These are phyloP conservation scores for Tapirus indicus DNA, from an alignment of 2,797 vertebrate genomes.

Conservation along the genomic window DNA sequence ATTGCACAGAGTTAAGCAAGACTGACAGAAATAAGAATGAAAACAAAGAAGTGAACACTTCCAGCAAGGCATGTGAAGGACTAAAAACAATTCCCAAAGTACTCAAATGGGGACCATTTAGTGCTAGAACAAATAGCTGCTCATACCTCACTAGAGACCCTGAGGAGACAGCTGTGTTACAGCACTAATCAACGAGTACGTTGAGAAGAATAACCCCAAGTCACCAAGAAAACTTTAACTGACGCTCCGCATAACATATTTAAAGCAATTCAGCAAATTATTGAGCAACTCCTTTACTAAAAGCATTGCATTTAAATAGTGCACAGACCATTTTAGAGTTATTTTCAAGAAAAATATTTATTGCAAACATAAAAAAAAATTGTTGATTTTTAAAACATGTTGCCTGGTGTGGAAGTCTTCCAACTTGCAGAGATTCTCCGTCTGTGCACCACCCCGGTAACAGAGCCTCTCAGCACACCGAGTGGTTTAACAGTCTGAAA, in stretches of 20 bases:
- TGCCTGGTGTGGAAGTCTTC: not conserved
- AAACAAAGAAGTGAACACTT: conserved; percentile 9
- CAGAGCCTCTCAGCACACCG: not conserved
- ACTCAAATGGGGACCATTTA: not conserved
- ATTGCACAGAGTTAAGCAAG: not conserved
- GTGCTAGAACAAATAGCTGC: not conserved
- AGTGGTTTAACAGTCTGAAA: not conserved
- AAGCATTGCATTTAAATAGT: not conserved
- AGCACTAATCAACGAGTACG: not conserved
- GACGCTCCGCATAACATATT: not conserved
- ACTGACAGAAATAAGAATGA: not conserved
- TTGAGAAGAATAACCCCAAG: not conserved
- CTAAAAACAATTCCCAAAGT: not conserved
- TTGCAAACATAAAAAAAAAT: not conserved
- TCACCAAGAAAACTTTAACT: not conserved
- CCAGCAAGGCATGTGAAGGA: not conserved
- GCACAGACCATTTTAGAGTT: not conserved
- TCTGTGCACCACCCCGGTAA: not conserved
- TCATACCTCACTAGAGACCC: not conserved
- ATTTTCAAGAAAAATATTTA: conserved; percentile 49
- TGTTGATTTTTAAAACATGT: not conserved
- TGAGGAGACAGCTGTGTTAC: not conserved
- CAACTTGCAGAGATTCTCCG: not conserved
- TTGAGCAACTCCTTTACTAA: not conserved
- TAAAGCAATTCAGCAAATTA: not conserved